Base-by-base conservation (phyloP, 2,797 vertebrate genomes). In the Muraenolepis orangiensis region DNA sequence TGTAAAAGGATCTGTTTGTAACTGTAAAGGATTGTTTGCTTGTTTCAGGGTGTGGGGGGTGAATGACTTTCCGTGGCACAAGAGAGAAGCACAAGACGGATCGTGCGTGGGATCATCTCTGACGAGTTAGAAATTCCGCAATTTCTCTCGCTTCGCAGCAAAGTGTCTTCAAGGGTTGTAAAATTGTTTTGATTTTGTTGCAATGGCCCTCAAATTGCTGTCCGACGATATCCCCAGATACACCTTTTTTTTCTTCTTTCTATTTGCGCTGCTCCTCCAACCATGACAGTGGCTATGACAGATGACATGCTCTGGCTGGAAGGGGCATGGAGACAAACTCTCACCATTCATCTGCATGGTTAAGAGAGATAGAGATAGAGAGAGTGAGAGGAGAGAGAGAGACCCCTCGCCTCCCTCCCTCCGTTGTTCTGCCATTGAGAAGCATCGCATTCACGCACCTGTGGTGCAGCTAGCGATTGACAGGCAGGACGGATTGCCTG, bases 221-320 rank as follows among this genome's bases (percentile, higher is more conserved):
- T 36, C 72, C 34, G n/a, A 23, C 67, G 68, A 76, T 57, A 18
- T 75, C 36, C 36, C 66, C 6, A 67, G 23, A 80, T 40, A 78
- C 38, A 64, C 16, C 1, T 1, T 75, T 78, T 74, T 79, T 73
- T 73, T 61, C 84, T 82, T 83, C 76, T 78, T 74, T 79, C 74
- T 73, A 66, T 85, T 82, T 83, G 77, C 71, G 40, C 20, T 72
- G 79, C 73, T 72, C 77, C 74, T 36, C 69, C 72, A 75, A 10
- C 76, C 70, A 2, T 70, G 66, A 66, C 76, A 71, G 77, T 81
- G 75, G 64, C 42, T 71, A 67, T 73, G 26, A 64, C 57, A 73
- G 73, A 74, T 75, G 76, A 83, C 82, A 80, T 74, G 29, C 73
- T 64, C 42, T 42, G 40, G 73, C 68, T 66, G 75, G 77, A 85